Conservation (phyloP, 2,113 vertebrate species). For the Coryphaenoides rupestris region DNA sequence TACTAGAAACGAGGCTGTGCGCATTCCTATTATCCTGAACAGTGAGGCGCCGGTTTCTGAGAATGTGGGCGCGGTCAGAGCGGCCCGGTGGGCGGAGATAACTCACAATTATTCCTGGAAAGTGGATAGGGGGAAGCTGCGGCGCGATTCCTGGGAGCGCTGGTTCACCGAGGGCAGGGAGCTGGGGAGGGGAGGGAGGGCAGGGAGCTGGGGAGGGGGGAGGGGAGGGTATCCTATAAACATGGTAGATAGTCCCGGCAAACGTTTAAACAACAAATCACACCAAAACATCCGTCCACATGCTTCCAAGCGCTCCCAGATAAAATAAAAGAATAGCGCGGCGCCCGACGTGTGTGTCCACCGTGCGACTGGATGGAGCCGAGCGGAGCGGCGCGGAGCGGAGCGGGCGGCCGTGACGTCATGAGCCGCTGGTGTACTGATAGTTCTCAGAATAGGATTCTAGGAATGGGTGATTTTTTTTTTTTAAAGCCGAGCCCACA, state of each 20-base stretch:
- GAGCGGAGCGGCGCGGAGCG: no score
- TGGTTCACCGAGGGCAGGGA: slow-evolving; percentile 40
- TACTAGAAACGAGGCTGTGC: slow-evolving; percentile 58
- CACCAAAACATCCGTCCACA: no score
- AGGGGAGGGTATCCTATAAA: no score
- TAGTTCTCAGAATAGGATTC: slow-evolving; percentile 78
- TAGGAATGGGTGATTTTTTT: slow-evolving; percentile 70
- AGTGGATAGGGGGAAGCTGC: slow-evolving; percentile 59
- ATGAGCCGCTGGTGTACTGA: slow-evolving; percentile 60
- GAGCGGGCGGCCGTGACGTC: slow-evolving; percentile 70
- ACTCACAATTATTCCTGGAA: slow-evolving; percentile 65
- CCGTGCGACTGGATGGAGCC: slow-evolving; percentile 18
- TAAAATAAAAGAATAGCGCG: not conserved
- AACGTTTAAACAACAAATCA: no score
- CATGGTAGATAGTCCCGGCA: no score
- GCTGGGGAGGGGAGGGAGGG: not conserved
- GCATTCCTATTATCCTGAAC: slow-evolving; percentile 70
- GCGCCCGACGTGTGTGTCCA: not conserved
- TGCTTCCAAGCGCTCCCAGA: no score
- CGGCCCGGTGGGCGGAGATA: slow-evolving; percentile 62
- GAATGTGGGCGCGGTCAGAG: slow-evolving; percentile 55
- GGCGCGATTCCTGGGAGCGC: slow-evolving; percentile 60
- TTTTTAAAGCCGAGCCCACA: slow-evolving; percentile 66
- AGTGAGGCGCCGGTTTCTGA: slow-evolving; percentile 64
- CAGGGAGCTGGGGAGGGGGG: no score